A percentile compares a stretch with the other conserved stretches of the same genome.
phyloP scores from a whole-genome alignment of 2,888 invertebrate genomes.

The Drepana falcataria region DNA sequence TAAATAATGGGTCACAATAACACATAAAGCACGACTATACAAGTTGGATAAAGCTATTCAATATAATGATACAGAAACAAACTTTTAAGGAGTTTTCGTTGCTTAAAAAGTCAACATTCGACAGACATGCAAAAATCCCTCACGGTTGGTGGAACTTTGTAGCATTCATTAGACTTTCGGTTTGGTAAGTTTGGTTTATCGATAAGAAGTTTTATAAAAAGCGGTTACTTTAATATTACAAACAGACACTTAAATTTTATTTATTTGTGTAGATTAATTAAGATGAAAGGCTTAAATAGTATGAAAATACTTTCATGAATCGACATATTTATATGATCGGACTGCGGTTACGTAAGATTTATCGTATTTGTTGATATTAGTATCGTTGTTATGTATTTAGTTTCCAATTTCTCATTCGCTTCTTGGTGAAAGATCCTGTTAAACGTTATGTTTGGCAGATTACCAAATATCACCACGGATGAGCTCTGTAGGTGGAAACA shows the following conservation, averaged over 20 bases:
- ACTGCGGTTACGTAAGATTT: too few species aligned
- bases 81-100: conserved; percentile 33
- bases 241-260: too few species aligned
- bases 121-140: conserved; percentile 34
- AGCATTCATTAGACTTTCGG: conserved; percentile 3
- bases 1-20: conserved; percentile 20
- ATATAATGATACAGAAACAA: conserved; percentile 20
- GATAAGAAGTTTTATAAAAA: background rate
- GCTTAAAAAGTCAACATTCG: conserved; percentile 28
- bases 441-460: conserved; percentile 36
- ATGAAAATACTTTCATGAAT: too few species aligned
- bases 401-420: conserved; percentile 45
- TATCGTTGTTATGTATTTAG: conserved; percentile 14
- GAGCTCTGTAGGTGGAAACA: background rate
- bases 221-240: too few species aligned
- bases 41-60: conserved; percentile 33
- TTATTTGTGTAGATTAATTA: too few species aligned
- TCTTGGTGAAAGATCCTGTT: conserved; percentile 43
- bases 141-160: conserved; percentile 2
- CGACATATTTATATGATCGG: too few species aligned
- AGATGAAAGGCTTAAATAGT: too few species aligned
- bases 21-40: conserved; percentile 19
- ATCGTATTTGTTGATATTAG: too few species aligned
- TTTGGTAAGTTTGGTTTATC: conserved; percentile 3
- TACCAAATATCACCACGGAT: conserved; percentile 39